Base-by-base conservation (phyloP, 2,888 invertebrate genomes). In the Mechanitis messenoides region DNA sequence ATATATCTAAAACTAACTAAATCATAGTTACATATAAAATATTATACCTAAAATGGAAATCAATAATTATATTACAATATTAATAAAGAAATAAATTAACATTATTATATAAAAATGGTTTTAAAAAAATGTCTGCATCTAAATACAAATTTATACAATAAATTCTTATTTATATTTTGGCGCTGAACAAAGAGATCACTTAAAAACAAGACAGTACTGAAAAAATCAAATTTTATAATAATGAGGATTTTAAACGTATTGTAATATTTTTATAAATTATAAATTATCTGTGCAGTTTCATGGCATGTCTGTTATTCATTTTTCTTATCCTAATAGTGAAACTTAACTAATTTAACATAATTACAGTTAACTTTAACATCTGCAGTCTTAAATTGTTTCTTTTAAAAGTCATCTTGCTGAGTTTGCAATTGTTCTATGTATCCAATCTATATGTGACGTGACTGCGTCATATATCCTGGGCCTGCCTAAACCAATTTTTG, bases 381-480 rank as follows among this genome's bases (percentile, higher is more conserved):
- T 28, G 47, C 20, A 20, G 28, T 47, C 47, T 47, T 42, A 55
- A 45, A 50, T 61, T 4, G 55, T 56, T 45, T 57, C 45, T 45
- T 33, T 45, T 57, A 33, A 59, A 59, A 71, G 86, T 89, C 89
- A 89, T 74, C 88, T 87, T 28, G 85, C 83, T 33, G 87, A 80
- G 69, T 89, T 83, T 69, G 92, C 92, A 63, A 96, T 93, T 7
- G 95, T 95, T 72, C 95, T 93, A 72, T 92, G 91, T 73, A 97
- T 95, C 97, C 97, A 97, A 68, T 95, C 95, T 33, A 96, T 92
- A 76, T 96, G 96, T 0, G 96, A 94, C 12, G 93, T 91, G 59
- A 96, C 93, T 75, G 95, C 93, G 74, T 96, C 96, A 75, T 96
- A 96, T 84, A 96, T 93, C 67, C 96, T 90, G 0, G 96, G 96